Conservation (phyloP, 1,140 invertebrate genomes). For the Lordiphosa mommai region DNA sequence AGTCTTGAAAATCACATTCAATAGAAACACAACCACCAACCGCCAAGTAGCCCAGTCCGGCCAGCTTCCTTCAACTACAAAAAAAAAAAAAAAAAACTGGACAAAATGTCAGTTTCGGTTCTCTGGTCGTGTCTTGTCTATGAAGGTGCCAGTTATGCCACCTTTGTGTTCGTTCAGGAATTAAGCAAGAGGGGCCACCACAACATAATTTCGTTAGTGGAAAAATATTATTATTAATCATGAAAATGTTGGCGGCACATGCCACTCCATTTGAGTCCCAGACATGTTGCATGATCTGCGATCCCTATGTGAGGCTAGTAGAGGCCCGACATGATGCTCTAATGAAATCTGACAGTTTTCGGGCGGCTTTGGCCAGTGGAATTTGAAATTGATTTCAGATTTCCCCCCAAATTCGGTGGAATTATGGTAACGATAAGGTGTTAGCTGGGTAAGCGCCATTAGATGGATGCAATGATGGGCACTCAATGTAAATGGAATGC, state of each 20-base stretch:
- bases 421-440: neutral
- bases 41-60: conserved; percentile 28
- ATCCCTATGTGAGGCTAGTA: neutral
- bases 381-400: conserved; percentile 16
- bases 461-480: neutral
- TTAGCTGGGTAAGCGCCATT: conserved; percentile 15
- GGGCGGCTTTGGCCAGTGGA: conserved; percentile 12
- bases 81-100: conserved; percentile 12
- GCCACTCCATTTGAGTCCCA: conserved; percentile 59
- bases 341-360: conserved; percentile 73
- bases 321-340: conserved; percentile 41
- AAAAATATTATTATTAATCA: conserved; percentile 70
- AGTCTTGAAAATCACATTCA: conserved; percentile 74
- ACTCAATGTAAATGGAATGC: too few relatives aligned
- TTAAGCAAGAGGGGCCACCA: conserved; percentile 18
- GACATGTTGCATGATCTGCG: neutral
- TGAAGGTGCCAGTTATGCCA: conserved; percentile 72
- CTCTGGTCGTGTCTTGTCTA: conserved; percentile 39
- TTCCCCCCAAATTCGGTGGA: conserved; percentile 13
- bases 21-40: conserved; percentile 67
- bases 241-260: conserved; percentile 72
- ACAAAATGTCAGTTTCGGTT: conserved; percentile 62
- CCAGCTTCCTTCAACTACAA: conserved; percentile 1
- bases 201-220: conserved; percentile 35
- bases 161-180: conserved; percentile 54